Evolutionary conservation across 2,113 vertebrate genomes (phyloP).

Genomic region (Dasyprocta punctata): DNA sequence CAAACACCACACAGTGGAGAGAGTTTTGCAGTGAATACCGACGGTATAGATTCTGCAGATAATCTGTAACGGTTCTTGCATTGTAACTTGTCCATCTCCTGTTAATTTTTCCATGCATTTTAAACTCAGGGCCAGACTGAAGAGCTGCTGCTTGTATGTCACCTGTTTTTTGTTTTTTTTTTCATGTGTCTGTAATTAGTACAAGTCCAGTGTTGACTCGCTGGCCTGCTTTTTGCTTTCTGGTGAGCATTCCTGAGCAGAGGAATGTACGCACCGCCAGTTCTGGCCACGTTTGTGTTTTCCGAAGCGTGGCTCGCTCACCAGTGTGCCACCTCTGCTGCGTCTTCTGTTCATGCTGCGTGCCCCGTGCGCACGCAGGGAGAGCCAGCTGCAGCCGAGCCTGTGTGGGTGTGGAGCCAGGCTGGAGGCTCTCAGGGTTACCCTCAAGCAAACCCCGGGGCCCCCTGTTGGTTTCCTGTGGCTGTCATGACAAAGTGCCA

Average conservation of each 20-base stretch:
- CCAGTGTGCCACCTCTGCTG: fast-evolving
- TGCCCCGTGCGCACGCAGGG: fast-evolving
- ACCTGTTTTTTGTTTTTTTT: neutral
- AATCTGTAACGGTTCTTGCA: fast-evolving
- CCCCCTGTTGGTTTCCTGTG: neutral
- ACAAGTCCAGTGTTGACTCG: neutral
- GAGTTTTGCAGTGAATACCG: neutral
- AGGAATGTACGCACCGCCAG: fast-evolving
- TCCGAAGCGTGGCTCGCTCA: fast-evolving
- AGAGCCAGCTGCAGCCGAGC: neutral
- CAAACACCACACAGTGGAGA: neutral
- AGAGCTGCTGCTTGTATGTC: fast-evolving
- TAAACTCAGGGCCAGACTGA: no score
- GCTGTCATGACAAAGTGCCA: neutral
- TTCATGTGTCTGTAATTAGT: neutral
- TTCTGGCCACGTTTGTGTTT: no score
- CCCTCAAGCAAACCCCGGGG: neutral
- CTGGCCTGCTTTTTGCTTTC: neutral
- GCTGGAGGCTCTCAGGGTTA: neutral
- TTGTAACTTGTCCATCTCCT: fast-evolving
- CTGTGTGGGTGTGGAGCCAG: no score
- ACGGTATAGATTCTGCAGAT: fast-evolving
- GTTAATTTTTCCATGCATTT: neutral
- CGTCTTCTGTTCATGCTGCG: fast-evolving
- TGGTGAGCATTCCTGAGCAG: fast-evolving